These are phyloP conservation scores for Holacanthella duospinosa DNA, from an alignment of 2,888 invertebrate species.

Conservation along the genomic window DNA sequence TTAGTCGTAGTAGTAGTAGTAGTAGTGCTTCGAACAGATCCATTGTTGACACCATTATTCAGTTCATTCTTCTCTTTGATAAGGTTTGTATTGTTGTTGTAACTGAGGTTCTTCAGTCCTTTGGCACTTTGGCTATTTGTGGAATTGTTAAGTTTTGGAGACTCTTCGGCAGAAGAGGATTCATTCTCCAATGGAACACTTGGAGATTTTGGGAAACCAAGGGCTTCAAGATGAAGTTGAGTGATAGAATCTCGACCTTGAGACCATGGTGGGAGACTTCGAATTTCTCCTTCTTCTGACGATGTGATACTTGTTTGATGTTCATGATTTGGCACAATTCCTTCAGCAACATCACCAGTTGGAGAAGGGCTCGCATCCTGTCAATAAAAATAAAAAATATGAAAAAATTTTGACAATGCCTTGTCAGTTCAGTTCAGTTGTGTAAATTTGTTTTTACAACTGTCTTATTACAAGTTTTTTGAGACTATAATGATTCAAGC, in stretches of 20 bases:
- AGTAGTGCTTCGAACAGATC: not conserved
- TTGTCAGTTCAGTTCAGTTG: too few relatives aligned
- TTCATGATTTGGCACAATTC: not conserved
- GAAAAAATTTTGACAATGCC: not conserved
- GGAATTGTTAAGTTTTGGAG: conserved; percentile 5
- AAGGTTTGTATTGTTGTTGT: not conserved
- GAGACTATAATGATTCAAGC: too few relatives aligned
- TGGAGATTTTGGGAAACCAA: not conserved
- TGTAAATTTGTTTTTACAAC: too few relatives aligned
- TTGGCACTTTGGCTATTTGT: not conserved
- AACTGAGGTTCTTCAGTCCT: not conserved
- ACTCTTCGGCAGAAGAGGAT: not conserved
- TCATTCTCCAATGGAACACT: not conserved
- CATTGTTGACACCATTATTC: not conserved
- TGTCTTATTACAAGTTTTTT: too few relatives aligned
- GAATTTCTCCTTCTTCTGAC: not conserved
- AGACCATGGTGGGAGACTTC: not conserved
- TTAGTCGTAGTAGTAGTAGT: not conserved
- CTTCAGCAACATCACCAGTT: conserved; percentile 16
- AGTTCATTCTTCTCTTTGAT: not conserved
- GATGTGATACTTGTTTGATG: conserved; percentile 3
- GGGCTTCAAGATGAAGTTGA: not conserved
- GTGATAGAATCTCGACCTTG: conserved; percentile 7
- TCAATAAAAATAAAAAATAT: not conserved
- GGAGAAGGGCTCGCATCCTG: conserved; percentile 35